Conservation (phyloP, 2,888 invertebrate species). For the Leuctra nigra region DNA sequence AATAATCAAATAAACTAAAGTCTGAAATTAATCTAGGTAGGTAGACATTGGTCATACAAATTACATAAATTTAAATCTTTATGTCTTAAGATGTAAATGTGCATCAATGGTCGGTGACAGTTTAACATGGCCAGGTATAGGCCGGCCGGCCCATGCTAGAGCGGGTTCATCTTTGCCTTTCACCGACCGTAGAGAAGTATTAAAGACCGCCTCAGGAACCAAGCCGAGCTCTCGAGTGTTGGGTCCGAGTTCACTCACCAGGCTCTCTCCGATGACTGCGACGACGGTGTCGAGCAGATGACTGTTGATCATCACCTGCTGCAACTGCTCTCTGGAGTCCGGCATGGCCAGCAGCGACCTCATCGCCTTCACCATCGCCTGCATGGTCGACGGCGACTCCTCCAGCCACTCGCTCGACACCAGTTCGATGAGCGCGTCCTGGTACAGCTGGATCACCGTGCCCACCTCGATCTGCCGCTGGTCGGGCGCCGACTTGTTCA, state of each 20-base stretch:
- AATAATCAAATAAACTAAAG: too few relatives aligned
- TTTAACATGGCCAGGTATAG: too few relatives aligned
- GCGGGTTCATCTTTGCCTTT: too few relatives aligned
- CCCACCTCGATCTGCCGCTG: slow-evolving; percentile 53
- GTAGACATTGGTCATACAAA: too few relatives aligned
- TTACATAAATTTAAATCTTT: too few relatives aligned
- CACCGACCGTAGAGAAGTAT: too few relatives aligned
- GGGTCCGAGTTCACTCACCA: slow-evolving; percentile 35
- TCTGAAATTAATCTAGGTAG: too few relatives aligned
- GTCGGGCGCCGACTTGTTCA: slow-evolving; percentile 48
- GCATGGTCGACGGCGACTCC: slow-evolving; percentile 12
- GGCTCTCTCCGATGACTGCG: slow-evolving; percentile 38
- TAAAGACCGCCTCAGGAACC: too few relatives aligned
- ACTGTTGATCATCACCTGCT: slow-evolving; percentile 40
- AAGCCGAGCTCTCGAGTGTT: too few relatives aligned
- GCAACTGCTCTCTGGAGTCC: slow-evolving; percentile 32
- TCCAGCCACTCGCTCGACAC: slow-evolving; percentile 21
- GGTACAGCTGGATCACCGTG: slow-evolving; percentile 38
- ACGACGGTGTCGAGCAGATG: slow-evolving; percentile 41
- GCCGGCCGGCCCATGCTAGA: too few relatives aligned
- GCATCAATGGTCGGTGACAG: too few relatives aligned
- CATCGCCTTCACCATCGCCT: slow-evolving; percentile 21
- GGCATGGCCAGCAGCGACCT: slow-evolving; percentile 15
- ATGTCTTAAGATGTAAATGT: too few relatives aligned
- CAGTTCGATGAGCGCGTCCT: slow-evolving; percentile 25